phyloP scores from a whole-genome alignment of 2,113 vertebrate species.

The Muscicapa adusta region DNA sequence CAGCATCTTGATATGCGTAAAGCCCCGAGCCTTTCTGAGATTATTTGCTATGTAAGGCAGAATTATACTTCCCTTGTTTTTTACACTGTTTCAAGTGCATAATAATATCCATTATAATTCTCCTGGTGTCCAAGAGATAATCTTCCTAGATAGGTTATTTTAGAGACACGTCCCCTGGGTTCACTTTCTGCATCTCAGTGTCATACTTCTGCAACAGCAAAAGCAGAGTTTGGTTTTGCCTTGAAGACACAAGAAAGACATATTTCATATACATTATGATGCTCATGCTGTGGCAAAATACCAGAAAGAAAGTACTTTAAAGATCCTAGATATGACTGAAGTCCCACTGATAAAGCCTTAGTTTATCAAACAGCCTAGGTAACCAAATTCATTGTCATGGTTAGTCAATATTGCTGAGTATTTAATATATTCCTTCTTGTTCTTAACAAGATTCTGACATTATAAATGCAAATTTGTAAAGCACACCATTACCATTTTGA shows the following conservation, averaged over 20 bases:
- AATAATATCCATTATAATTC: background rate
- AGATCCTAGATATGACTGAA: background rate
- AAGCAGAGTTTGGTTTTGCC: background rate
- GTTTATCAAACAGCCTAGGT: background rate
- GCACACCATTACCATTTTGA: background rate
- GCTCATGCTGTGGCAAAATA: background rate
- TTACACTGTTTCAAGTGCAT: background rate
- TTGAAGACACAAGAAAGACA: background rate
- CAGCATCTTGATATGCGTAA: background rate
- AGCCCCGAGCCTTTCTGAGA: background rate
- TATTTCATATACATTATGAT: background rate
- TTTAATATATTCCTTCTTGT: background rate
- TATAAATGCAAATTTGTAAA: background rate
- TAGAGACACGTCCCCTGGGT: background rate
- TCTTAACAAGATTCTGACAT: background rate
- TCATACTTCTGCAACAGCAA: background rate
- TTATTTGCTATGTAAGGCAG: background rate
- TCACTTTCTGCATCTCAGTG: background rate
- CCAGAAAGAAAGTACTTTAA: background rate
- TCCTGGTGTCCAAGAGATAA: background rate
- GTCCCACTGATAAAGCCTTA: background rate
- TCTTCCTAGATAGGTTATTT: background rate
- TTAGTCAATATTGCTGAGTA: background rate
- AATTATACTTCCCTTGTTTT: background rate
- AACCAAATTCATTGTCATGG: background rate